phyloP scores from a whole-genome alignment of 1,140 invertebrate species.

The Trissolcus basalis region DNA sequence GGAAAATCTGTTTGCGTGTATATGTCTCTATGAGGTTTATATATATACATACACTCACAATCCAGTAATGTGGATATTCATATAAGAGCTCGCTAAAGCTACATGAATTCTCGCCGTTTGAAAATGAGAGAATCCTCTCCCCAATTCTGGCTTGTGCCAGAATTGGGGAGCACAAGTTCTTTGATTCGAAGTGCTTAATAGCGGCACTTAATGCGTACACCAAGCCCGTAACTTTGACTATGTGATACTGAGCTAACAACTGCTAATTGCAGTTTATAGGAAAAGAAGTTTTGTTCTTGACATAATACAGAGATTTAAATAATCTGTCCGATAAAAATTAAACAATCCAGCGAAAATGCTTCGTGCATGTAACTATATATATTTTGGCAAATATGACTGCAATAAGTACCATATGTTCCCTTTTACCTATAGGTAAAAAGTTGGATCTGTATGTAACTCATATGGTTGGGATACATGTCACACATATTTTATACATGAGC shows the following conservation, averaged over 20 bases:
- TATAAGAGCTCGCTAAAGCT: conserved; percentile 14
- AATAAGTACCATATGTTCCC: too few species aligned
- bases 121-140: conserved; percentile 43
- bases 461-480: too few species aligned
- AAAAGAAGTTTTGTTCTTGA: conserved; percentile 27
- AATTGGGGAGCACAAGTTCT: too few species aligned
- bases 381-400: too few species aligned
- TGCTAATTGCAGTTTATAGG: conserved; percentile 52
- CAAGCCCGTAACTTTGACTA: conserved; percentile 50
- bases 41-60: background rate
- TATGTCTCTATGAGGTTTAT: background rate
- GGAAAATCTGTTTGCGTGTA: conserved; percentile 13
- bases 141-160: conserved; percentile 44
- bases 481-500: too few species aligned
- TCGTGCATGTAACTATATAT: too few species aligned
- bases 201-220: conserved; percentile 50
- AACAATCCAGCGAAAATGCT: too few species aligned
- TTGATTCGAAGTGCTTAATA: conserved; percentile 57
- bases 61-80: conserved; percentile 21
- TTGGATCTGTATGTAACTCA: too few species aligned
- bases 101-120: conserved; percentile 30
- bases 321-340: too few species aligned
- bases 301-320: background rate
- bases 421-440: too few species aligned
- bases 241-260: conserved; percentile 53